phyloP scores from a whole-genome alignment of 1,140 invertebrate genomes.

The Mylabris phalerata region DNA sequence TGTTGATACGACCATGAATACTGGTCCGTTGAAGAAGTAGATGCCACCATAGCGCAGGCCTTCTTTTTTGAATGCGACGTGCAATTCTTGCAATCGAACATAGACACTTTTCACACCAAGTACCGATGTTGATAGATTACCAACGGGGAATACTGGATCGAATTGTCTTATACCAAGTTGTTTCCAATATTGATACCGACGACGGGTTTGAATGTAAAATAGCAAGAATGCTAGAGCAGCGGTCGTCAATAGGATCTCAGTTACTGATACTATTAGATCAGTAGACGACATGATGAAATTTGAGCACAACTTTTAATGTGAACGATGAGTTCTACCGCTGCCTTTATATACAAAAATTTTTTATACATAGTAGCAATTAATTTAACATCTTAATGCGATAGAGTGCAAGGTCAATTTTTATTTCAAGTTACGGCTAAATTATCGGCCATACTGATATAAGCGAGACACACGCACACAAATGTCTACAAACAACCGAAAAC shows the following conservation, averaged over 20 bases:
- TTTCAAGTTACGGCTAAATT: too few species aligned
- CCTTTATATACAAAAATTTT: too few species aligned
- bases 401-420: too few species aligned
- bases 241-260: neutral
- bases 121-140: slow-evolving; percentile 9
- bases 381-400: too few species aligned
- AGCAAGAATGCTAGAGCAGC: neutral
- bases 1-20: slow-evolving; percentile 40
- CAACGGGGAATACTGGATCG: slow-evolving; percentile 16
- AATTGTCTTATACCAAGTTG: slow-evolving; percentile 14
- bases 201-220: slow-evolving; percentile 1
- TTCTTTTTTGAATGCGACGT: slow-evolving; percentile 33
- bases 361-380: too few species aligned
- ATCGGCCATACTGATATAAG: too few species aligned
- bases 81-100: slow-evolving; percentile 21
- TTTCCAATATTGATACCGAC: slow-evolving; percentile 20
- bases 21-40: slow-evolving; percentile 14
- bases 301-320: too few species aligned
- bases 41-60: slow-evolving; percentile 17
- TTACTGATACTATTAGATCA: neutral
- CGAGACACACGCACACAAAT: too few species aligned
- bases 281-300: too few species aligned
- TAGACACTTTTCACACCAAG: neutral
- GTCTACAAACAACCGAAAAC: too few species aligned
- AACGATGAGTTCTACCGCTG: too few species aligned